A percentile compares a stretch with the other conserved stretches of the same genome.
These are phyloP conservation scores for Caenorhabditis virilis DNA, from an alignment of 2,888 invertebrate genomes.

Conservation along the genomic window DNA sequence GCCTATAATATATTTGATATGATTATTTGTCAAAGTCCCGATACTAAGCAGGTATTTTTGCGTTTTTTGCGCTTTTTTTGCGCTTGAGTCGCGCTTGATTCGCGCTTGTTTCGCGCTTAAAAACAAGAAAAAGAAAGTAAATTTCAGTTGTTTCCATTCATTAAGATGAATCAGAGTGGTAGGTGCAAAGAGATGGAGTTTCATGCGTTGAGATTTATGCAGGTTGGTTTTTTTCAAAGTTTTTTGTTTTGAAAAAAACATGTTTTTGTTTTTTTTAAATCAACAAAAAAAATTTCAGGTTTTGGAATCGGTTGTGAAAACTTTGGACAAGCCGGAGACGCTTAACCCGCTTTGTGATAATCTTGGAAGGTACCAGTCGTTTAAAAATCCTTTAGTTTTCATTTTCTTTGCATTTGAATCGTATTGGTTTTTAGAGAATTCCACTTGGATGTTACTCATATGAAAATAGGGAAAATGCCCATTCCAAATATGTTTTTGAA, in stretches of 20 bases:
- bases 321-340: conserved; percentile 46
- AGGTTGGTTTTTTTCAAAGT: conserved; percentile 27
- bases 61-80: neutral
- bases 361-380: conserved; percentile 51
- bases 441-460: too few relatives aligned
- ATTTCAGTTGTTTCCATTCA: conserved; percentile 57
- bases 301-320: conserved; percentile 52
- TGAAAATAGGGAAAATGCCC: too few relatives aligned
- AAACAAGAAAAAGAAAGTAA: neutral
- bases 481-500: too few relatives aligned
- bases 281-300: conserved; percentile 48
- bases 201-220: conserved; percentile 57
- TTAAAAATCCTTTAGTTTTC: too few relatives aligned
- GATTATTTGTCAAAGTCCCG: conserved; percentile 59
- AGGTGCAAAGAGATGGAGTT: conserved; percentile 52
- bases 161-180: conserved; percentile 42
- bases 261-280: neutral
- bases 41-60: conserved; percentile 50
- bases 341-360: conserved; percentile 55
- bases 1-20: conserved; percentile 58
- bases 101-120: neutral
- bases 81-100: too few relatives aligned
- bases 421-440: too few relatives aligned
- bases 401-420: too few relatives aligned
- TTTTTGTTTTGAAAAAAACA: neutral